Base-by-base conservation (phyloP, 2,113 vertebrate genomes). In the Crotophaga sulcirostris region DNA sequence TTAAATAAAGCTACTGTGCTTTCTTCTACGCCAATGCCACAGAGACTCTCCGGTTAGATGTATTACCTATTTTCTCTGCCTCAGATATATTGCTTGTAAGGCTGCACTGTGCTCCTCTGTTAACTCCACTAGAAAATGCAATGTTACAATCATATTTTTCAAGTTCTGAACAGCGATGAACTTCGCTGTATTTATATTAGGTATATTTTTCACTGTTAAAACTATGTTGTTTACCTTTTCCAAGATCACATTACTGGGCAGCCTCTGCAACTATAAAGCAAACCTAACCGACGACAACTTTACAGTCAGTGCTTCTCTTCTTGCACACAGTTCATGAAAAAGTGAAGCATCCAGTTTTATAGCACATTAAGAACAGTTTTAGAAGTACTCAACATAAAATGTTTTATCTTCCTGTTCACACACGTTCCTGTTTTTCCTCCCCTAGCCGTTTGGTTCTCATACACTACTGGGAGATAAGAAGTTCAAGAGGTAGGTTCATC, bases 1-100 rank as follows among this genome's bases (percentile, higher is more conserved):
- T 98, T 98, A 98, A 98, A 98, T 96, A 96, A 97, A 97, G 97
- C 97, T 96, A 90, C 95, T 73, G 87, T 49, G 95, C 96, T 93
- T 87, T 96, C 84, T 92, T 97, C 96, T 33, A 54, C 28, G 94
- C 44, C 87, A 96, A 87, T 89, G 97, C 97, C 93, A 95, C 94
- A 88, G 47, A 97, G 95, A 91, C 96, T 94, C 93, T 33, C 87
- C 54, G 13, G 87, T 82, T 80, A 87, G 95, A 97, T 96, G 88
- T 95, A 97, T 97, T 87, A 93, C 94, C 97, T 96, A 95, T 89
- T 88, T 95, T 76, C 96, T 72, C 74, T 6, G 66, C 26, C 96
- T 85, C 40, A 96, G 96, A 97, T 91, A 94, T 96, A 98, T 94
- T 40, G 95, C 96, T 78, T 58, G 49, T 33, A 94, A 84, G 92